Percentiles rank a stretch among this genome's conserved stretches.
Conservation (phyloP, 2,888 invertebrate genomes). For the Amiota minor region DNA sequence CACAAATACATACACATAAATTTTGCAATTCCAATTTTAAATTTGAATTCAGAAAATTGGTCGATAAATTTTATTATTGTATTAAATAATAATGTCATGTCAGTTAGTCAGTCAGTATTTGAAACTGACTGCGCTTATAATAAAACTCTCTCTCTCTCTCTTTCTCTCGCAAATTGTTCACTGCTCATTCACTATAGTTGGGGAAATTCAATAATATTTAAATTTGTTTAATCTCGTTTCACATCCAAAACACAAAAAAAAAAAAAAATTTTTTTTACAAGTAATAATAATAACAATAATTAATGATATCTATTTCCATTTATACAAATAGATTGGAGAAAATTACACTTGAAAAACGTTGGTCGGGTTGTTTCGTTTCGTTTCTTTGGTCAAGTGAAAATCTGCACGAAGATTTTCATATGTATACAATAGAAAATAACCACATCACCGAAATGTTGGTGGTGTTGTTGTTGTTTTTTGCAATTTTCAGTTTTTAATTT, state of each 20-base stretch:
- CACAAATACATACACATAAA: background rate
- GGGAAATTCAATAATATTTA: too few relatives aligned
- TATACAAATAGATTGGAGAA: background rate
- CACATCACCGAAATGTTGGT: background rate
- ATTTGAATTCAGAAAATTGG: background rate
- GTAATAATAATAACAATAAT: too few relatives aligned
- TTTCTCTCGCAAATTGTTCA: background rate
- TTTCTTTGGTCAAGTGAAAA: background rate
- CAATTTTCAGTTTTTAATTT: background rate
- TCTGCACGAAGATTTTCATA: background rate
- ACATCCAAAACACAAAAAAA: too few relatives aligned
- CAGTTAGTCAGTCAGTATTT: background rate
- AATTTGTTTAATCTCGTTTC: too few relatives aligned
- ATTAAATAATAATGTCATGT: background rate
- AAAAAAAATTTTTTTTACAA: too few relatives aligned
- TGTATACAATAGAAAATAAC: background rate
- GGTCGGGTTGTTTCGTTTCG: background rate
- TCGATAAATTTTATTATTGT: background rate
- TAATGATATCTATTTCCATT: too few relatives aligned
- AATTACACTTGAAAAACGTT: background rate
- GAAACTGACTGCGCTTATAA: background rate
- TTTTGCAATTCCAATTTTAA: background rate
- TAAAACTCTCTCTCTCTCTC: background rate
- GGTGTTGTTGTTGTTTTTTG: slow-evolving; percentile 7
- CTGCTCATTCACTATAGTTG: background rate